Conservation (phyloP, 2,113 vertebrate species). For the Ptilonorhynchus violaceus region DNA sequence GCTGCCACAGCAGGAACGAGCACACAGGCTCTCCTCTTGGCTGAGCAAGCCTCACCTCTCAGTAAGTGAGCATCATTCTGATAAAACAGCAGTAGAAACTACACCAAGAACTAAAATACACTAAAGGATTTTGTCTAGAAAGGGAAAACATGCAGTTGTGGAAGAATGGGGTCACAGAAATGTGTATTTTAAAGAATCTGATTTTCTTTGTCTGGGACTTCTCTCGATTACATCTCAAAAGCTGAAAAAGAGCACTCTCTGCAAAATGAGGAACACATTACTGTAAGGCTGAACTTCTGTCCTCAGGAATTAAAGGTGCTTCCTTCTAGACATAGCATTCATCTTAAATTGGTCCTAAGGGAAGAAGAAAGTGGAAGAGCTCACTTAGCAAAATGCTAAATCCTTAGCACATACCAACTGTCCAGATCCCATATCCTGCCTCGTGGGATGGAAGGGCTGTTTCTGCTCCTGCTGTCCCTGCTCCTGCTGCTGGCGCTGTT, state of each 20-base stretch:
- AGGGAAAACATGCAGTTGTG: neutral
- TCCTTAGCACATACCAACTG: neutral
- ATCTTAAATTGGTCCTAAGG: neutral
- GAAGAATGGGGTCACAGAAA: neutral
- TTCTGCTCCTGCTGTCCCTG: neutral
- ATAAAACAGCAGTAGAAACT: neutral
- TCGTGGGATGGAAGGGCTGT: neutral
- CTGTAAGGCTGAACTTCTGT: neutral
- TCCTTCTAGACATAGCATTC: neutral
- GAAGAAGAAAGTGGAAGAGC: neutral
- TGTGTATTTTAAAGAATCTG: neutral
- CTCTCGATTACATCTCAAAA: neutral
- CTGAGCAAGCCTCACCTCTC: neutral
- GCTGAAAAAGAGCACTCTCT: neutral
- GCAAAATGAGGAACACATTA: neutral
- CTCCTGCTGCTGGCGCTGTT: neutral
- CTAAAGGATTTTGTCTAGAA: neutral
- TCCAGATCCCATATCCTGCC: too few species aligned
- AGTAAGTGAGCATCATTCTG: neutral
- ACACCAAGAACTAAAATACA: neutral
- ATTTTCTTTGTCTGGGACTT: neutral
- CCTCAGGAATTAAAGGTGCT: neutral
- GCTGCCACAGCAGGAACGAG: accelerated
- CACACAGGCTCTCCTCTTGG: neutral
- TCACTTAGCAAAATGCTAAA: neutral